phyloP scores from a whole-genome alignment of 2,888 invertebrate species.

The Athalia cordata region DNA sequence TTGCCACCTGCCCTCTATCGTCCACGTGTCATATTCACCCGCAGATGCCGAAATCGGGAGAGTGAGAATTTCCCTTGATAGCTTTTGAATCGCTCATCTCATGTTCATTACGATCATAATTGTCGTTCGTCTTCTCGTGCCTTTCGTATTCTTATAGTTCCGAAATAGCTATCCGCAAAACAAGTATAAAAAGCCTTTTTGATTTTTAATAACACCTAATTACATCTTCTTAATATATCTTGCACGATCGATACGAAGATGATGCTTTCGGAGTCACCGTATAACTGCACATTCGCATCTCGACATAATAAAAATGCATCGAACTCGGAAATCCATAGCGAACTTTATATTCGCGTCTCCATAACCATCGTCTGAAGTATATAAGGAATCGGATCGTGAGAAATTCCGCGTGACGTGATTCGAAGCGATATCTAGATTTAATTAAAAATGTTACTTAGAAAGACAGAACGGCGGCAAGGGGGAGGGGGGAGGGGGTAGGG shows the following conservation, averaged over 20 bases:
- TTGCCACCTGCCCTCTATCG: constrained; percentile 9
- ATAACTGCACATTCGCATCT: too few species aligned
- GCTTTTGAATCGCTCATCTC: constrained; percentile 2
- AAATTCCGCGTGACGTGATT: neutral
- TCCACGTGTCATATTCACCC: constrained; percentile 20
- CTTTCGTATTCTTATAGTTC: neutral
- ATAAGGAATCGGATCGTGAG: neutral
- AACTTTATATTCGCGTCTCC: neutral
- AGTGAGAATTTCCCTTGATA: neutral
- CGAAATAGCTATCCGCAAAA: neutral
- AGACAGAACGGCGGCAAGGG: neutral
- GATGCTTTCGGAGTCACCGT: too few species aligned
- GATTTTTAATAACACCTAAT: too few species aligned
- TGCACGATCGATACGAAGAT: too few species aligned
- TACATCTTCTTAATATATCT: too few species aligned
- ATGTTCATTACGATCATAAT: constrained; percentile 16
- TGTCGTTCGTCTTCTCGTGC: neutral
- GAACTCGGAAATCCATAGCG: neutral
- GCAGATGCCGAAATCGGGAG: neutral
- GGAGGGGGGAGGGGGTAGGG: too few species aligned
- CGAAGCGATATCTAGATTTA: constrained; percentile 24
- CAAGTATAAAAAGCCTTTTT: neutral
- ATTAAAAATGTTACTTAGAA: constrained; percentile 26
- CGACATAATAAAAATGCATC: too few species aligned
- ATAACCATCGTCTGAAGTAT: neutral